Base-by-base conservation (phyloP, 1,140 invertebrate species). In the Drosophila eugracilis region DNA sequence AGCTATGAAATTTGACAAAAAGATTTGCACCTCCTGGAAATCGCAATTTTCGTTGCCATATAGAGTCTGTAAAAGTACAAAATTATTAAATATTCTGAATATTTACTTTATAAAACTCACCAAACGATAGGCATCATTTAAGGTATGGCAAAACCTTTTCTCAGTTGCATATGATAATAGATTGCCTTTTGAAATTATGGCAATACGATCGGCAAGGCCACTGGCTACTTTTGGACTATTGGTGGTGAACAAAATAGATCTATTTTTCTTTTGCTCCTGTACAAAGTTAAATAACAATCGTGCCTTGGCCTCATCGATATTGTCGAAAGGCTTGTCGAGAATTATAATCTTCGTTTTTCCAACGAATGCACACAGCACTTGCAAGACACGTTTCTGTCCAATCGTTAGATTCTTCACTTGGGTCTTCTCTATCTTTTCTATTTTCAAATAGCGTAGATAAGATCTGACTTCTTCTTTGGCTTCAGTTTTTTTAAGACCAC, bases 321-420 rank as follows among this genome's bases (percentile, higher is more conserved):
- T 76, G 26, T 77, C 80, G 12, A 85, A 12, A 0, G 80, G 73
- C n/a, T 65, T 76, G 34, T 85, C 63, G 0, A 85, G 67, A 0
- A 85, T 2, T 0, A 85, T 67, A 9, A 70, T 44, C 15, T 26
- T 32, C 0, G 47, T 86, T 2, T 52, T 37, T 3, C 80, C 80
- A 1, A 59, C 75, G 37, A 85, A 85, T 0, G 80, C 76, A 6
- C 76, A 66, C 0, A 85, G 39, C 0, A 60, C 36, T 4, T 65
- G 45, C 1, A 85, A 5, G 0, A 85, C 14, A 1, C 58, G 58
- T 3, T 21, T 50, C n/a, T 85, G 58, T 1, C 81, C 76, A 0
- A 4, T 10, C 2, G 62, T 74, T 0, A 85, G 42, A 0, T n/a
- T 3, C 0, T 5, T 10, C 0, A 79, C 53, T 2, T 1, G 26